phyloP scores from a whole-genome alignment of 2,888 invertebrate genomes.

The Romanomermis culicivorax region DNA sequence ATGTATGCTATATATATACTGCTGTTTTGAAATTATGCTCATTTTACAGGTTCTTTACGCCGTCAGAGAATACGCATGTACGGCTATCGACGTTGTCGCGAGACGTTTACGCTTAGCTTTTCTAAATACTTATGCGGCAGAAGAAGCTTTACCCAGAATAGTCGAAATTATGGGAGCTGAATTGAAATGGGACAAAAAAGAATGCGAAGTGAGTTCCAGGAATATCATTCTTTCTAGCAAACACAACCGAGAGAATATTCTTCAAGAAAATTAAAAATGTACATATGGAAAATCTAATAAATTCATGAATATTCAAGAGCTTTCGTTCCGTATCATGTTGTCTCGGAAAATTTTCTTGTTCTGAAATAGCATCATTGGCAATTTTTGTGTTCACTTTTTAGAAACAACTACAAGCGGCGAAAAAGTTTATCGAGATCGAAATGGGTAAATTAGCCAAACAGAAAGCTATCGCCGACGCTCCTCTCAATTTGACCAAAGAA shows the following conservation, averaged over 20 bases:
- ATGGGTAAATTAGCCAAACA: slow-evolving; percentile 90
- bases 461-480: slow-evolving; percentile 52
- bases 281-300: too few species aligned
- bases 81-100: slow-evolving; percentile 87
- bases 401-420: slow-evolving; percentile 57
- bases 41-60: slow-evolving; percentile 76
- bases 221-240: too few species aligned
- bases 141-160: slow-evolving; percentile 74
- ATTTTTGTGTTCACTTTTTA: too few species aligned
- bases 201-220: slow-evolving; percentile 46
- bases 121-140: slow-evolving; percentile 65
- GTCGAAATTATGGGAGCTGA: slow-evolving; percentile 91
- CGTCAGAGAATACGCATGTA: slow-evolving; percentile 80
- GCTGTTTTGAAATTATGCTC: too few species aligned
- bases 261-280: too few species aligned
- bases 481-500: slow-evolving; percentile 72
- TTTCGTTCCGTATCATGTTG: too few species aligned
- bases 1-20: too few species aligned
- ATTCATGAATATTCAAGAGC: too few species aligned
- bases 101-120: slow-evolving; percentile 78
- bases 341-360: too few species aligned
- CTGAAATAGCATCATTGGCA: too few species aligned
- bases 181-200: slow-evolving; percentile 61
- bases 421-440: slow-evolving; percentile 67
- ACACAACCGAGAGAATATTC: not conserved